Conservation (phyloP, 2,888 invertebrate species). For the Chaitophorus viminalis region DNA sequence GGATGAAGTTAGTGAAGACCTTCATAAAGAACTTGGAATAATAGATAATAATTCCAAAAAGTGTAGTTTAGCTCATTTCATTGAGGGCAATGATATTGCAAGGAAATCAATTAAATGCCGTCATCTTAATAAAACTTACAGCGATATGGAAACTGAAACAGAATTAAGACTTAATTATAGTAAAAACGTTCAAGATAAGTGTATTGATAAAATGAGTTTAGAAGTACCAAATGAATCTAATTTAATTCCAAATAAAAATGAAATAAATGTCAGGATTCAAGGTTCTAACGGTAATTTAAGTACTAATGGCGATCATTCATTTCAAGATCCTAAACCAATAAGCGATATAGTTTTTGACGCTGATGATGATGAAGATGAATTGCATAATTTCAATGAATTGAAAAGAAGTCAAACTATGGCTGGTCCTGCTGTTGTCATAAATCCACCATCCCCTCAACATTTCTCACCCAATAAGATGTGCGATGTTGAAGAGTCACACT, state of each 20-base stretch:
- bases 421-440: conserved; percentile 72
- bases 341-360: conserved; percentile 65
- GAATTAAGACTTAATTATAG: conserved; percentile 65
- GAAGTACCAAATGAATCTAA: conserved; percentile 63
- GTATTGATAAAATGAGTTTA: conserved; percentile 39
- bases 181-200: conserved; percentile 43
- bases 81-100: conserved; percentile 83
- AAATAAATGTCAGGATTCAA: conserved; percentile 64
- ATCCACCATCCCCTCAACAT: conserved; percentile 76
- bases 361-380: conserved; percentile 65
- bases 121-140: conserved; percentile 64
- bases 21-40: conserved; percentile 64
- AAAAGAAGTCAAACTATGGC: conserved; percentile 63
- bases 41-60: conserved; percentile 58
- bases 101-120: conserved; percentile 76
- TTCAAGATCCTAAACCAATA: conserved; percentile 63
- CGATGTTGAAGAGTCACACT: conserved; percentile 45
- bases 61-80: conserved; percentile 83
- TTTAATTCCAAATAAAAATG: conserved; percentile 19
- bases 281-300: conserved; percentile 65
- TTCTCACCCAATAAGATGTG: conserved; percentile 30
- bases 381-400: conserved; percentile 52
- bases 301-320: conserved; percentile 63
- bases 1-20: conserved; percentile 65
- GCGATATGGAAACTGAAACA: conserved; percentile 61